Percentiles rank a stretch among this genome's conserved stretches.
phyloP scores from a whole-genome alignment of 2,113 vertebrate genomes.

The Tursiops truncatus region DNA sequence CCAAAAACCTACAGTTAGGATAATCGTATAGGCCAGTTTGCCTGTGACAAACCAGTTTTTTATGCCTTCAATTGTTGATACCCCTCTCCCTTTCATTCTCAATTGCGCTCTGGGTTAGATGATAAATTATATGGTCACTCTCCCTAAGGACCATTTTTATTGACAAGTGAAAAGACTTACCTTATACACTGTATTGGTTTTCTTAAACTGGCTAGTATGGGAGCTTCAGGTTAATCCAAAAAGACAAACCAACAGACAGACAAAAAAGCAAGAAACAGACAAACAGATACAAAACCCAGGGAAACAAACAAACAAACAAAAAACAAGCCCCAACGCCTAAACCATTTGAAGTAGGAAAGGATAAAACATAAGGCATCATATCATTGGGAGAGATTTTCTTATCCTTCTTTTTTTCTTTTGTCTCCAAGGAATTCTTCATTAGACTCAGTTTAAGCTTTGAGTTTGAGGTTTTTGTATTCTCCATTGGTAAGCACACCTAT shows the following conservation, averaged over 20 bases:
- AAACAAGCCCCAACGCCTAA: slow-evolving; percentile 45
- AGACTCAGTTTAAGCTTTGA: slow-evolving; percentile 72
- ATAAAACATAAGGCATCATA: slow-evolving; percentile 64
- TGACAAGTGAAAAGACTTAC: not conserved
- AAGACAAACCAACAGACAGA: not conserved
- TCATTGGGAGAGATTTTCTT: slow-evolving; percentile 63
- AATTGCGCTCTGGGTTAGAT: not conserved
- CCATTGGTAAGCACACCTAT: slow-evolving; percentile 76
- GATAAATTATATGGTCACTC: not conserved
- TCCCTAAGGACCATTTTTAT: not conserved
- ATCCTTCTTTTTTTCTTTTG: not conserved
- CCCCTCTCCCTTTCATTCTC: not conserved
- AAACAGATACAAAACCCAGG: not conserved
- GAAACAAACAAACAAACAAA: not conserved
- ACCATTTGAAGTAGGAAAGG: slow-evolving; percentile 58
- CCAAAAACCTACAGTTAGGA: not conserved
- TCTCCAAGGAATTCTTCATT: slow-evolving; percentile 69
- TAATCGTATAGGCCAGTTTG: not conserved
- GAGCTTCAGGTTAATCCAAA: slow-evolving; percentile 35
- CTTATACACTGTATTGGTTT: not conserved
- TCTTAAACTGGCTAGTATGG: slow-evolving; percentile 54
- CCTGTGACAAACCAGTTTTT: not conserved
- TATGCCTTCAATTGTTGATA: not conserved
- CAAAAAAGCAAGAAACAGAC: not conserved
- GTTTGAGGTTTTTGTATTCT: slow-evolving; percentile 75